Percentiles rank a stretch among this genome's conserved stretches.
Evolutionary conservation across 2,113 vertebrate genomes (phyloP).

Genomic region (Thunnus thynnus): DNA sequence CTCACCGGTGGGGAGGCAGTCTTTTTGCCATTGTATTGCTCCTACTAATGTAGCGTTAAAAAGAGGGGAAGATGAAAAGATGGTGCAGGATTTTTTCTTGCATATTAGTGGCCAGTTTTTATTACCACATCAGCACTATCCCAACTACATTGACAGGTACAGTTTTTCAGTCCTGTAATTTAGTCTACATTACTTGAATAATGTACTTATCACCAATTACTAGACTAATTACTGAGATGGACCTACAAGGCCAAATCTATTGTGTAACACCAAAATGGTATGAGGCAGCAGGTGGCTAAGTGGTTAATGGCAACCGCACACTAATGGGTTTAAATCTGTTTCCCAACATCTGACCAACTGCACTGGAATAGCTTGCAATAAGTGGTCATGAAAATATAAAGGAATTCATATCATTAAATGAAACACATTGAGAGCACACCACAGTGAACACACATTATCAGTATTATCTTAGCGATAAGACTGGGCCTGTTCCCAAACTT

Average conservation of each 20-base stretch:
- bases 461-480: slow-evolving; percentile 12
- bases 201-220: no score
- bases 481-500: slow-evolving; percentile 6
- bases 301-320: neutral
- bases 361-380: neutral
- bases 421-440: neutral
- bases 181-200: no score
- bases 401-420: neutral
- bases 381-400: neutral
- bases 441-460: neutral
- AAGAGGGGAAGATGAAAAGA: no score
- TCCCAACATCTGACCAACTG: neutral
- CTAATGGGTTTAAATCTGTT: neutral
- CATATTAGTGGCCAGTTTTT: no score
- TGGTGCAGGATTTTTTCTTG: no score
- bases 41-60: no score
- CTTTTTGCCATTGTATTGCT: no score
- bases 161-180: no score
- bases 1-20: no score
- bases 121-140: no score
- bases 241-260: neutral
- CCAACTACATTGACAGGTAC: no score
- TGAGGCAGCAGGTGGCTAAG: neutral
- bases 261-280: neutral
- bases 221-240: no score